These are phyloP conservation scores for Thymelicus lineola DNA, from an alignment of 2,888 invertebrate species.

Conservation along the genomic window DNA sequence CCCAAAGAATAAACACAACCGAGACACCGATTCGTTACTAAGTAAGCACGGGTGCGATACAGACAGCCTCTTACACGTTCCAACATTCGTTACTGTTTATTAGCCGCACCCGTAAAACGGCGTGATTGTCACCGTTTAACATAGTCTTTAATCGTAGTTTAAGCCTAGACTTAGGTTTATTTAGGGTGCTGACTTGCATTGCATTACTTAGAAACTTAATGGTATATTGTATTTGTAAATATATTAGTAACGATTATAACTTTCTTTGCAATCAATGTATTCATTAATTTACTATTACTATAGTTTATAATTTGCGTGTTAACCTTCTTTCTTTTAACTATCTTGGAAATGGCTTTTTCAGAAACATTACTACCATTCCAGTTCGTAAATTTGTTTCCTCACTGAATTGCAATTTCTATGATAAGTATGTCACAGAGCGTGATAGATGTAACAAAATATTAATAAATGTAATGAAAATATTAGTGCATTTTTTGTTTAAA, in stretches of 20 bases:
- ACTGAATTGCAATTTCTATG: slow-evolving; percentile 21
- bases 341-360: slow-evolving; percentile 17
- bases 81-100: too few species aligned
- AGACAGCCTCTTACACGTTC: background rate
- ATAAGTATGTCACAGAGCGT: slow-evolving; percentile 22
- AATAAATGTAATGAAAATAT: slow-evolving; percentile 25
- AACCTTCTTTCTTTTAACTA: slow-evolving; percentile 7
- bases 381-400: slow-evolving; percentile 24
- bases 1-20: slow-evolving; percentile 64
- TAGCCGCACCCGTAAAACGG: background rate
- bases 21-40: background rate
- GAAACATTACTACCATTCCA: slow-evolving; percentile 27
- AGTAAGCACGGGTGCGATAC: background rate
- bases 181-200: slow-evolving; percentile 43
- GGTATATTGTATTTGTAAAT: slow-evolving; percentile 42
- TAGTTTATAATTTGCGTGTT: slow-evolving; percentile 16
- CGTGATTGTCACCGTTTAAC: slow-evolving; percentile 31
- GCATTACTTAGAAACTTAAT: slow-evolving; percentile 31
- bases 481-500: slow-evolving; percentile 1
- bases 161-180: slow-evolving; percentile 32
- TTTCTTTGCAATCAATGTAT: slow-evolving; percentile 35
- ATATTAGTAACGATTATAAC: slow-evolving; percentile 40
- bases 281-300: slow-evolving; percentile 23
- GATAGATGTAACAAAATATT: slow-evolving; percentile 10
- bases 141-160: slow-evolving; percentile 29